These are phyloP conservation scores for Lepisosteus osseus DNA, from an alignment of 2,113 vertebrate genomes.

Conservation along the genomic window DNA sequence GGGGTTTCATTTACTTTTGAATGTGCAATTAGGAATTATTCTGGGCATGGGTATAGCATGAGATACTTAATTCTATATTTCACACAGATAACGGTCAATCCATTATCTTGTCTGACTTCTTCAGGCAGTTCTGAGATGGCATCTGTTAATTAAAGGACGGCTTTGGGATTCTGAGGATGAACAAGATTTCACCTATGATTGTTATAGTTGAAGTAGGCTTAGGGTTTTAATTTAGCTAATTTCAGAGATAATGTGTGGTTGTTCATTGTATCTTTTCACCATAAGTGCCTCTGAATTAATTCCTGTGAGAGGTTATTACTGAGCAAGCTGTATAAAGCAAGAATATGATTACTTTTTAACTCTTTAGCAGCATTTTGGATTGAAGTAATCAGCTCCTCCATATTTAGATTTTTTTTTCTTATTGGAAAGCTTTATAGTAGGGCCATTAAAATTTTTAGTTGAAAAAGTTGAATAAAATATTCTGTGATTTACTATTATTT, in stretches of 20 bases:
- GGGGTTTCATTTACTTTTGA: neutral
- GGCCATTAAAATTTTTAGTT: no score
- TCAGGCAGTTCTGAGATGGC: neutral
- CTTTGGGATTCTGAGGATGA: neutral
- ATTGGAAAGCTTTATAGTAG: no score
- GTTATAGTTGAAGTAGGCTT: neutral
- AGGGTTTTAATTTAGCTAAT: neutral
- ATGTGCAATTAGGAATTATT: neutral
- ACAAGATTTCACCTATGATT: neutral
- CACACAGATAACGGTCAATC: neutral
- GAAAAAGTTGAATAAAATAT: no score
- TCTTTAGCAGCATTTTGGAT: no score
- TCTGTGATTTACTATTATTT: no score
- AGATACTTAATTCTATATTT: neutral
- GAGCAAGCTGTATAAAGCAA: no score
- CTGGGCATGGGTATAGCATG: neutral
- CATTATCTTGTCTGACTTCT: neutral
- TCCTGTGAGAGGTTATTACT: no score
- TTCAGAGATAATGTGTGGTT: neutral
- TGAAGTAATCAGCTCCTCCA: no score
- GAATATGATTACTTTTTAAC: no score
- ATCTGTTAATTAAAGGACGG: neutral
- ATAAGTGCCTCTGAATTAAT: neutral
- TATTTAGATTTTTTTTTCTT: no score
- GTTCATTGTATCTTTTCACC: neutral